phyloP scores from a whole-genome alignment of 2,888 invertebrate species.

The Tiphia femorata region DNA sequence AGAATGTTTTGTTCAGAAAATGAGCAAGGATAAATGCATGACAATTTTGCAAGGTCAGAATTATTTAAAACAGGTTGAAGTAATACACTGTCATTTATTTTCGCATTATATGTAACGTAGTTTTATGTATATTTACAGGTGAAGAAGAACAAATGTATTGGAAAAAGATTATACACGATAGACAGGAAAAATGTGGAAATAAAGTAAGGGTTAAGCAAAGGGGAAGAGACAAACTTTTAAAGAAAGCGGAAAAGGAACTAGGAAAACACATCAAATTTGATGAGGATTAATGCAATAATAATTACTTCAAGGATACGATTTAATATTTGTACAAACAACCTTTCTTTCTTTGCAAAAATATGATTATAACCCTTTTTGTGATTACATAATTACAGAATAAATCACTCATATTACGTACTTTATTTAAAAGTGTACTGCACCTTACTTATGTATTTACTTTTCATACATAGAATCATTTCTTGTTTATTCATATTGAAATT shows the following conservation, averaged over 20 bases:
- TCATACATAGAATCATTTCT: neutral
- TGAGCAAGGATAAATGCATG: conserved; percentile 59
- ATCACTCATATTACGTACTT: neutral
- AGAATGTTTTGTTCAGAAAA: conserved; percentile 62
- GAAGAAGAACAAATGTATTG: conserved; percentile 84
- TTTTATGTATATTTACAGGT: conserved; percentile 70
- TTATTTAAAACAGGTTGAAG: conserved; percentile 19
- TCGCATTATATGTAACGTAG: conserved; percentile 68
- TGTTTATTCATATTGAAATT: conserved; percentile 22
- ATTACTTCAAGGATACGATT: too few species aligned
- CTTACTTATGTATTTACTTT: neutral
- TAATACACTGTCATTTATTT: conserved; percentile 59
- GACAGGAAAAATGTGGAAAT: conserved; percentile 71
- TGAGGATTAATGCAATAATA: conserved; percentile 70
- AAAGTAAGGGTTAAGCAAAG: conserved; percentile 71
- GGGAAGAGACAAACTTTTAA: conserved; percentile 74
- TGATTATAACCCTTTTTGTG: too few species aligned
- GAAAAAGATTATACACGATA: conserved; percentile 79
- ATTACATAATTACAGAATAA: neutral
- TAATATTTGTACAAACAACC: neutral
- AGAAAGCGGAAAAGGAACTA: conserved; percentile 77
- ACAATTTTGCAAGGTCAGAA: conserved; percentile 68
- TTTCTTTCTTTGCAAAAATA: neutral
- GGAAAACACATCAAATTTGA: conserved; percentile 82
- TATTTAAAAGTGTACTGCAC: neutral